These are phyloP conservation scores for Acronicta psi DNA, from an alignment of 2,888 invertebrate genomes.

Conservation along the genomic window DNA sequence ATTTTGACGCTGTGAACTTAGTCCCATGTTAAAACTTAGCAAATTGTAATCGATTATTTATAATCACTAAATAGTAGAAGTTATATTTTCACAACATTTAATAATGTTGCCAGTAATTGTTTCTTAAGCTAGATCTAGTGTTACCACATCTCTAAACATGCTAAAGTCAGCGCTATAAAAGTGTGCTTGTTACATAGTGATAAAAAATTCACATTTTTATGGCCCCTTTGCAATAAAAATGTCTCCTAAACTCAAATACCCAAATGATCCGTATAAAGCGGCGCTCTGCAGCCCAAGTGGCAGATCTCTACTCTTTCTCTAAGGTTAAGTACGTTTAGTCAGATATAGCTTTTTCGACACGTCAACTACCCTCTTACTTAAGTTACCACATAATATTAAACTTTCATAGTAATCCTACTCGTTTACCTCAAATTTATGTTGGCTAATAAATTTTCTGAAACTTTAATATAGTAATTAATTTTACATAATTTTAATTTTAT, in stretches of 20 bases:
- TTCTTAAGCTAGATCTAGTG: conserved; percentile 52
- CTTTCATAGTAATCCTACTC: conserved; percentile 76
- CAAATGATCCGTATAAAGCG: conserved; percentile 71
- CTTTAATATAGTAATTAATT: conserved; percentile 73
- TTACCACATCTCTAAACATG: conserved; percentile 51
- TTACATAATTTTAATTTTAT: conserved; percentile 46
- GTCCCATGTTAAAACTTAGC: conserved; percentile 42
- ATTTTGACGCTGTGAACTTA: conserved; percentile 44
- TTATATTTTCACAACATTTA: conserved; percentile 55
- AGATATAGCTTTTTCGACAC: conserved; percentile 68
- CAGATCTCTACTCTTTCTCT: conserved; percentile 62
- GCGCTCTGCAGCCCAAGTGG: conserved; percentile 66
- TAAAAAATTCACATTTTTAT: conserved; percentile 64
- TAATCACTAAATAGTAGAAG: conserved; percentile 46
- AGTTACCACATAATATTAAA: conserved; percentile 70
- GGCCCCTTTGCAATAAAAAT: conserved; percentile 82
- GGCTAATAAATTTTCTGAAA: conserved; percentile 85
- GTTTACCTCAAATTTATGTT: conserved; percentile 79
- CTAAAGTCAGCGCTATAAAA: conserved; percentile 57
- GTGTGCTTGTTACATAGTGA: conserved; percentile 57
- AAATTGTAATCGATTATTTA: conserved; percentile 39
- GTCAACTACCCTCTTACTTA: conserved; percentile 76
- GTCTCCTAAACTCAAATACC: conserved; percentile 67
- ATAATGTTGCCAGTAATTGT: conserved; percentile 47
- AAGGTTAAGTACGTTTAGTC: conserved; percentile 79